These are phyloP conservation scores for Achroia grisella DNA, from an alignment of 1,140 invertebrate genomes.

Conservation along the genomic window DNA sequence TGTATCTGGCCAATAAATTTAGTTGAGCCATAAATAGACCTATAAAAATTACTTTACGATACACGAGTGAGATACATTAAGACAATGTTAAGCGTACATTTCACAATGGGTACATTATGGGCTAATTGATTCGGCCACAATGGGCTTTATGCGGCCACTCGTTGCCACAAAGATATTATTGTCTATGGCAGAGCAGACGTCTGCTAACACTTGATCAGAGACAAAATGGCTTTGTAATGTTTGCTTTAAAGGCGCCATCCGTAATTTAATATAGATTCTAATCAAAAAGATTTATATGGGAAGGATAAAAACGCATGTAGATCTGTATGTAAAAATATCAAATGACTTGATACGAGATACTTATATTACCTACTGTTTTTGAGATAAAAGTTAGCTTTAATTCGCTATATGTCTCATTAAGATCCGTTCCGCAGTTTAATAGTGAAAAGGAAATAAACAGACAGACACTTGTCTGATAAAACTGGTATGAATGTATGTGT, in stretches of 20 bases:
- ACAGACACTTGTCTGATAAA: too few relatives aligned
- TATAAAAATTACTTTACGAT: constrained; percentile 70
- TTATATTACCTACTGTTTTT: too few relatives aligned
- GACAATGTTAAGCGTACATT: constrained; percentile 62
- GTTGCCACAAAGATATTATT: constrained; percentile 63
- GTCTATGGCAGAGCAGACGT: constrained; percentile 63
- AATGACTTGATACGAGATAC: too few relatives aligned
- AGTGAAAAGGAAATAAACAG: too few relatives aligned
- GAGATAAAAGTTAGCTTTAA: too few relatives aligned
- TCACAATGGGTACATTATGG: constrained; percentile 66
- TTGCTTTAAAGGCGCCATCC: constrained; percentile 59
- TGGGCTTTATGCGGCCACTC: constrained; percentile 55
- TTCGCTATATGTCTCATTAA: too few relatives aligned
- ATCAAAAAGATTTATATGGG: too few relatives aligned
- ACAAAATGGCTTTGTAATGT: constrained; percentile 71
- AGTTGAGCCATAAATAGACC: constrained; percentile 59
- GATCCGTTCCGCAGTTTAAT: too few relatives aligned
- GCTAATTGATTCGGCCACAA: constrained; percentile 68
- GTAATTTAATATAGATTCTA: constrained; percentile 51
- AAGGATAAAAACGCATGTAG: too few relatives aligned
- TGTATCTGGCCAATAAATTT: constrained; percentile 65
- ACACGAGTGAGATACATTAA: constrained; percentile 65
- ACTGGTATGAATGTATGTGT: too few relatives aligned
- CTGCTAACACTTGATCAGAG: constrained; percentile 70
- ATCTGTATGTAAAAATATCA: too few relatives aligned